phyloP scores from a whole-genome alignment of 2,113 vertebrate genomes.

The Chamaea fasciata region DNA sequence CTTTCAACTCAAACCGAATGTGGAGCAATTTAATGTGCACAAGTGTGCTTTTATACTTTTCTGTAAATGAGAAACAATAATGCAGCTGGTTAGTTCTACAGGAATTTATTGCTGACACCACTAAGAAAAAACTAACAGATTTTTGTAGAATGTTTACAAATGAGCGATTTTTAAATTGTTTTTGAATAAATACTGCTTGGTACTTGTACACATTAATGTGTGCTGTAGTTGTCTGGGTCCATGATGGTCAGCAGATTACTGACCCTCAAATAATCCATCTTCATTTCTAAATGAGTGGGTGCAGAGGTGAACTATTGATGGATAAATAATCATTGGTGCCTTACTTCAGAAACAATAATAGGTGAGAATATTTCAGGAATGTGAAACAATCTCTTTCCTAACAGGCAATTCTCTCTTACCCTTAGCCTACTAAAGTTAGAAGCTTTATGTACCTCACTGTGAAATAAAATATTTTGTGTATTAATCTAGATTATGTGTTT shows the following conservation, averaged over 20 bases:
- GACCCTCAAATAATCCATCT: not conserved
- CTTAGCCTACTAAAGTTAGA: conserved; percentile 55
- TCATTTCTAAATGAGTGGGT: not conserved
- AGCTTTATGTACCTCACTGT: conserved; percentile 69
- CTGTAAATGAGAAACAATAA: not conserved
- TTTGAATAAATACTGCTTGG: conserved; percentile 31
- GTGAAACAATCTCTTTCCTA: conserved; percentile 48
- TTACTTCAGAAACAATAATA: conserved; percentile 24
- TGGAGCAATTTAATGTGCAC: not conserved
- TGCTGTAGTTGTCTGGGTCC: not conserved
- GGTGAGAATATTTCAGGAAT: conserved; percentile 28
- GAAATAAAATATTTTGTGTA: conserved; percentile 58
- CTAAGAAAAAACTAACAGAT: conserved; percentile 52
- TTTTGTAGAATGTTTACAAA: conserved; percentile 62
- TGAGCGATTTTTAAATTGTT: not conserved
- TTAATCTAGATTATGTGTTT: conserved; percentile 44
- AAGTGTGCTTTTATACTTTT: not conserved
- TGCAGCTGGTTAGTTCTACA: conserved; percentile 10
- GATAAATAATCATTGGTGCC: not conserved
- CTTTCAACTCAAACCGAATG: not conserved
- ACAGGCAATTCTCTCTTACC: conserved; percentile 26
- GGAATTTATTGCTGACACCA: conserved; percentile 44
- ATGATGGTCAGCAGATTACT: not conserved
- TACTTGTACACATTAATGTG: conserved; percentile 1
- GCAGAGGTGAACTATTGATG: not conserved